Base-by-base conservation (phyloP, 1,140 invertebrate genomes). In the Apis laboriosa region DNA sequence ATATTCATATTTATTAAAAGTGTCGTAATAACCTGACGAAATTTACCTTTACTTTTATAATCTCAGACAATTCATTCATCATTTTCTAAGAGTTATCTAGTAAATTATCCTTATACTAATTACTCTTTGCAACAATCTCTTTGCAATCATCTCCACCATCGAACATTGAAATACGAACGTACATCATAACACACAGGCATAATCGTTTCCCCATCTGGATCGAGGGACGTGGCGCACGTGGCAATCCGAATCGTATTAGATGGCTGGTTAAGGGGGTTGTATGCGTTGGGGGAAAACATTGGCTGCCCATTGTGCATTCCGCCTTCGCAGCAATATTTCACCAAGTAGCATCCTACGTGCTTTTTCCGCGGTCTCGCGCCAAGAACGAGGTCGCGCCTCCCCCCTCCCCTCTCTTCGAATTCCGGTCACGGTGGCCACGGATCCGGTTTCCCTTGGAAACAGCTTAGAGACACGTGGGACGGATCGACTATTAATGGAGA, bases 391-490 rank as follows among this genome's bases (percentile, higher is more conserved):
- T 64, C 75, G 72, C 66, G 60, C 24, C 34, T 28, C 4, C 19
- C 12, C 61, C 17, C 8, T 8, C 19, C 53, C 34, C 17, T 71
- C 73, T 55, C 63, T 34, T 34, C 67, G 72, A 66, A 88, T 88
- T 89, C 84, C 63, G 61, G 70, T 78, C 88, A 88, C 81, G 88
- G 24, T 55, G 68, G 71, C 5, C 34, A 70, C 63, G 78, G 80
- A 88, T 88, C 84, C 67, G 67, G 68, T 67, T 53, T 17, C 28
- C 15, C 28, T 9, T 9, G 73, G 17, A 79, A 87, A 78, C 68
- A 71, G 77, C 77, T 66, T 77, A 80, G 34, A 4, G 34, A 34
- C 34, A 34, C 34, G 5, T 43, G 34, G 5, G 34, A 43, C 34
- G 34, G 34, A 43, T 43, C 34, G 34, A 43, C 4, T 7, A 43